These are phyloP conservation scores for Drosophila ohnishii DNA, from an alignment of 1,140 invertebrate genomes.

Conservation along the genomic window DNA sequence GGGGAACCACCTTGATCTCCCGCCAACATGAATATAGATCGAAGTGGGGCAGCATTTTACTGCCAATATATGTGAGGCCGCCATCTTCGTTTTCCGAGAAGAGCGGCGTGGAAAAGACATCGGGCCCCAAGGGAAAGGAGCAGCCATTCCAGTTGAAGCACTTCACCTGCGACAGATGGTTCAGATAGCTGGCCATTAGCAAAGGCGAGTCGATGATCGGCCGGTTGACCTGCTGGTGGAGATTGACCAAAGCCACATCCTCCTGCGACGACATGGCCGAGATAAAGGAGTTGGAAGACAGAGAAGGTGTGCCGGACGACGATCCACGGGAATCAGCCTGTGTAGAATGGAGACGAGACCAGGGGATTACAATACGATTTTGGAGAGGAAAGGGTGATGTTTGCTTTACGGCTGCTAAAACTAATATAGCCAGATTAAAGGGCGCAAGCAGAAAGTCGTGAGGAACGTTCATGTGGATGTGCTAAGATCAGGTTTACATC, in stretches of 20 bases:
- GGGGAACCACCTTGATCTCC: conserved; percentile 82
- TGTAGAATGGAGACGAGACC: conserved; percentile 47
- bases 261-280: conserved; percentile 97
- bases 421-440: conserved; percentile 33
- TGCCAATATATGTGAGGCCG: conserved; percentile 89
- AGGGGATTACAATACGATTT: background rate
- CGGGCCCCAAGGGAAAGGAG: conserved; percentile 87
- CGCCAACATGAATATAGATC: conserved; percentile 83
- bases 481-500: background rate
- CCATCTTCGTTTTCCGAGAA: conserved; percentile 90
- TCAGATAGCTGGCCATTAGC: conserved; percentile 96
- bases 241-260: conserved; percentile 95
- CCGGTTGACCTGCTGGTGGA: conserved; percentile 97
- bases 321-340: conserved; percentile 80
- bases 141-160: conserved; percentile 88
- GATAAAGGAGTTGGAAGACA: conserved; percentile 94
- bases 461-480: conserved; percentile 24
- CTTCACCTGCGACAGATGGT: conserved; percentile 93
- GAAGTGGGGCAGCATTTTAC: conserved; percentile 82
- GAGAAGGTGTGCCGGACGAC: conserved; percentile 84
- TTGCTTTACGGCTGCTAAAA: conserved; percentile 44
- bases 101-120: conserved; percentile 89
- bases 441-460: conserved; percentile 39
- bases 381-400: background rate
- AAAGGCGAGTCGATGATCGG: conserved; percentile 96